Base-by-base conservation (phyloP, 1,140 invertebrate genomes). In the Drosophila watanabei region DNA sequence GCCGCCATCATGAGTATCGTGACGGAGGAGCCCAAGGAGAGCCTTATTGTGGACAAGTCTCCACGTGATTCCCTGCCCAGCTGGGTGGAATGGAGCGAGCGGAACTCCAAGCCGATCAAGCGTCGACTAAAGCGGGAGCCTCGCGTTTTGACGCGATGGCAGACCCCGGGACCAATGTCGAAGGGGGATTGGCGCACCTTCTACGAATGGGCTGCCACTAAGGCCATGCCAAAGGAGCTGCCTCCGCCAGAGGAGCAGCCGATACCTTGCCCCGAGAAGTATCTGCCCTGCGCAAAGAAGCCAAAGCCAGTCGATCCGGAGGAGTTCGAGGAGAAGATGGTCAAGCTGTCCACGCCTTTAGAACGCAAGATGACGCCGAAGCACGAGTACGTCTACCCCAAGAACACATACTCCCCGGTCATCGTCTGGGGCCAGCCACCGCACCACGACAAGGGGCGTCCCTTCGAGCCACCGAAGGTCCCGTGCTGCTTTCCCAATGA, bases 161-260 rank as follows among this genome's bases (percentile, higher is more conserved):
- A 82, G 32, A 86, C 70, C 9, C 68, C 69, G 5, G 91, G 92
- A 11, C 92, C 92, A 2, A 93, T 93, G 92, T 35, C 24, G 5
- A 80, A 87, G 16, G 63, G 62, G 1, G 68, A 81, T 5, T 93
- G 92, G 92, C 39, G 48, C 16, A 37, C 49, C 0, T 93, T 18
- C 37, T 82, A 32, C 18, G 28, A n/a, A 13, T 87, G 83, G 83
- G 79, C 83, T 4, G 45, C 66, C 20, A 2, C 5, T 10, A 75
- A 35, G 10, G 46, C 75, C 18, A 61, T 72, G 64, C 84, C 77
- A 1, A 77, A 48, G 18, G 82, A 65, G 5, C 10, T 46, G 14
- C 56, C 20, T 0, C 0, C 0, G 45, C 63, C 39, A 20, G 1
- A 11, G 35, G 14, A 4, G 33, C 16, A 43, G 11, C 45, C 52